These are phyloP conservation scores for Sussaba pulchella DNA, from an alignment of 2,888 invertebrate species.

Conservation along the genomic window DNA sequence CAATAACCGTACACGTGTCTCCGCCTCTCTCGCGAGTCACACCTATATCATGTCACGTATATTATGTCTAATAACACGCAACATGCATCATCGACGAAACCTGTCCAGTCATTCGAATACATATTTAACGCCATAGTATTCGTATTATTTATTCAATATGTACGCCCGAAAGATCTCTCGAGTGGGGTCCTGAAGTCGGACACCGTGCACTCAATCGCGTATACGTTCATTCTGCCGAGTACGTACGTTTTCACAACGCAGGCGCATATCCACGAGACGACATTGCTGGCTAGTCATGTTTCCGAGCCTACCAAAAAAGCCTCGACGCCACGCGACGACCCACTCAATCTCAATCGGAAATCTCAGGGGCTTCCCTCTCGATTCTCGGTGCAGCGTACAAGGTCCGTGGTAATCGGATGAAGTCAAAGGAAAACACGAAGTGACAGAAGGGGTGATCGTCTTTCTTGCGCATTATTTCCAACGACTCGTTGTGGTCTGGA, in stretches of 20 bases:
- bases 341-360: conserved; percentile 65
- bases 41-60: conserved; percentile 25
- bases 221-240: not conserved
- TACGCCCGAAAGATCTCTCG: conserved; percentile 20
- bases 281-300: conserved; percentile 34
- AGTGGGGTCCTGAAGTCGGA: not conserved
- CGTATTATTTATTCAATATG: conserved; percentile 28
- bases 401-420: conserved; percentile 61
- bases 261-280: not conserved
- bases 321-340: conserved; percentile 50
- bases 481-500: not conserved
- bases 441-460: conserved; percentile 56
- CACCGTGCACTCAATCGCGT: conserved; percentile 19
- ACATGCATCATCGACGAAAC: not conserved
- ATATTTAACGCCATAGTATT: conserved; percentile 13
- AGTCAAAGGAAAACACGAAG: conserved; percentile 64
- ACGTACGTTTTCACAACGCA: not conserved
- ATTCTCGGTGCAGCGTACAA: conserved; percentile 15
- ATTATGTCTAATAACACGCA: not conserved
- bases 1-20: conserved; percentile 39
- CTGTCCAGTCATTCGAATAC: not conserved
- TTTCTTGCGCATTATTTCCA: conserved; percentile 12
- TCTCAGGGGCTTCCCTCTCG: conserved; percentile 59
- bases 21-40: not conserved
- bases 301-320: conserved; percentile 41